Evolutionary conservation across 2,797 vertebrate species (phyloP).

Genomic region (Aulostomus chinensis): DNA sequence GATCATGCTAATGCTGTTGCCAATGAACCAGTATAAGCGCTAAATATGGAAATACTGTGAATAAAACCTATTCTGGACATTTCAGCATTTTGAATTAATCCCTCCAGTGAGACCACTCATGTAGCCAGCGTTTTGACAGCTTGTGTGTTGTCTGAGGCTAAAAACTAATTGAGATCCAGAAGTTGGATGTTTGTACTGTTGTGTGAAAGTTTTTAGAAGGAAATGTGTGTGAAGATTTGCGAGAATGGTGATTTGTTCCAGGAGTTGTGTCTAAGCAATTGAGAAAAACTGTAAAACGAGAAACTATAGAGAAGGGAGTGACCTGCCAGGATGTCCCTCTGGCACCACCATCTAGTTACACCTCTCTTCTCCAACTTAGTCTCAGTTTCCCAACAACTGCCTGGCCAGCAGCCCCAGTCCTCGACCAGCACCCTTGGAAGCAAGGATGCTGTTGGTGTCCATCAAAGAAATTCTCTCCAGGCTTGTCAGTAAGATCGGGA

Average conservation of each 20-base stretch:
- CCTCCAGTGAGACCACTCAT: not conserved
- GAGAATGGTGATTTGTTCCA: not conserved
- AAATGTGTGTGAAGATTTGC: conserved; percentile 1
- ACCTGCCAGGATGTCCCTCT: too few relatives aligned
- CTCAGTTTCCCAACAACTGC: too few relatives aligned
- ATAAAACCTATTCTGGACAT: not conserved
- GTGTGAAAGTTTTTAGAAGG: conserved; percentile 2
- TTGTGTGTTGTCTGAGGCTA: not conserved
- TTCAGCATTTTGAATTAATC: not conserved
- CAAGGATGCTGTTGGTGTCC: too few relatives aligned
- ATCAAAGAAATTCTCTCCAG: too few relatives aligned
- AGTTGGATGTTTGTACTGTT: not conserved
- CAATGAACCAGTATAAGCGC: not conserved
- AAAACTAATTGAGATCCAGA: not conserved
- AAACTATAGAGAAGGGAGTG: too few relatives aligned
- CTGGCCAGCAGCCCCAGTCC: too few relatives aligned
- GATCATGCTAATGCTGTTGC: not conserved
- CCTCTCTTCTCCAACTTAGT: too few relatives aligned
- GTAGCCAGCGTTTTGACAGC: not conserved
- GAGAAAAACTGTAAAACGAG: too few relatives aligned
- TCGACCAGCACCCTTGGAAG: too few relatives aligned
- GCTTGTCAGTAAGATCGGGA: too few relatives aligned
- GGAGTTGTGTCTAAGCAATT: too few relatives aligned
- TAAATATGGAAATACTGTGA: not conserved
- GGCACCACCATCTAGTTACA: too few relatives aligned